Conservation (phyloP, 1,140 invertebrate species). For the Tachypleus tridentatus region DNA sequence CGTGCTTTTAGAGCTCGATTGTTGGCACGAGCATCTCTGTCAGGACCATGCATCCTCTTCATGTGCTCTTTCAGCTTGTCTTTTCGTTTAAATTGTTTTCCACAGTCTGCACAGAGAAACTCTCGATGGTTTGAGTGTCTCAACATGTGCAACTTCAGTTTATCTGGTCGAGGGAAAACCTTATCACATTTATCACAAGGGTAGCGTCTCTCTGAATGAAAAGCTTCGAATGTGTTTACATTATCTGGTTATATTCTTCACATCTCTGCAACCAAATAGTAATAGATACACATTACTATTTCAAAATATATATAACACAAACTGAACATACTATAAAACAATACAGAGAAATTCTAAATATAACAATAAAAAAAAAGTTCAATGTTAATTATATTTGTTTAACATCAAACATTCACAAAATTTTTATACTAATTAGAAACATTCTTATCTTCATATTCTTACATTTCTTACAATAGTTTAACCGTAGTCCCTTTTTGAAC, state of each 20-base stretch:
- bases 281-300: no score
- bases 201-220: constrained; percentile 54
- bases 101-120: constrained; percentile 68
- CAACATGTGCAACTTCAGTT: constrained; percentile 58
- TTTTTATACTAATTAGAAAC: no score
- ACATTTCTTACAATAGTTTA: no score
- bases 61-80: constrained; percentile 72
- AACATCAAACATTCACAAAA: no score
- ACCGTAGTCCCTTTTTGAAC: no score
- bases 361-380: no score
- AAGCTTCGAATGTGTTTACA: constrained; percentile 61
- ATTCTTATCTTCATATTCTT: no score
- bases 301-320: no score
- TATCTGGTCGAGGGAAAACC: constrained; percentile 42
- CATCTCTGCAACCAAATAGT: constrained; percentile 34
- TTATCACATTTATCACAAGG: constrained; percentile 36
- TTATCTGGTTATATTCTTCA: constrained; percentile 49
- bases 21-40: constrained; percentile 36
- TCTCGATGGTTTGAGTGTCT: constrained; percentile 63
- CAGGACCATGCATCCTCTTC: constrained; percentile 53
- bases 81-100: constrained; percentile 73
- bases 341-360: no score
- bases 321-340: no score
- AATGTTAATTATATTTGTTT: no score
- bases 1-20: constrained; percentile 21